Evolutionary conservation across 2,113 vertebrate genomes (phyloP), one percentile per base, ranked within the genome.

Genomic region (Hypanus sabinus): DNA sequence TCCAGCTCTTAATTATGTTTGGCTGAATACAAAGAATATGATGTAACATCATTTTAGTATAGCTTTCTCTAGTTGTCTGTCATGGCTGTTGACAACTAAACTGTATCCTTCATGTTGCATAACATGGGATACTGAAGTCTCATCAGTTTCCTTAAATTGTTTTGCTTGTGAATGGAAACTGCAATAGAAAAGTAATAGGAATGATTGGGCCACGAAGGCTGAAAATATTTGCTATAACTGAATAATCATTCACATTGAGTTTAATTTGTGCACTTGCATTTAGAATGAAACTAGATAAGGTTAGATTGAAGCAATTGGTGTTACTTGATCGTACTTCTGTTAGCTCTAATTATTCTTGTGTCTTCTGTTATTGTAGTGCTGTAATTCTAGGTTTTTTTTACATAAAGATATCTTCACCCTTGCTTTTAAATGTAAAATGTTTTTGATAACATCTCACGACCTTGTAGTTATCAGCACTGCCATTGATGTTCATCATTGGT

Each of bases 51-150:
- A 16, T 93, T 93, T 73, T 93, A 93, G 73, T 93, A 55, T 30
- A 75, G 91, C 38, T 38, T 93, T 73, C 33, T 30, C 70, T 73
- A 22, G 70, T 73, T 75, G 38, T n/a, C 70, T 93, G 91, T 30
- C 91, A 73, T 75, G 24, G 62, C 71, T 46, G 70, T 73, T 55
- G 91, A 93, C 91, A 93, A 22, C 68, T 73, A 93, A 93, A 75
- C 73, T 93, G 36, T 24, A 73, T 55, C 12, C 70, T 73, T 93
- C 24, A 55, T 38, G 9, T 73, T 36, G 10, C 70, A 73, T 55
- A 93, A 93, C 38, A 55, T 93, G 10, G 91, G 91, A 9, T 68
- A 93, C 10, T 55, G 38, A 73, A 30, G 22, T 46, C 14, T 3
- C 33, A 93, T 55, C 36, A 75, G 55, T 73, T 93, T 73, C 33